These are phyloP conservation scores for Byasa hedistus DNA, from an alignment of 2,888 invertebrate genomes.

Conservation along the genomic window DNA sequence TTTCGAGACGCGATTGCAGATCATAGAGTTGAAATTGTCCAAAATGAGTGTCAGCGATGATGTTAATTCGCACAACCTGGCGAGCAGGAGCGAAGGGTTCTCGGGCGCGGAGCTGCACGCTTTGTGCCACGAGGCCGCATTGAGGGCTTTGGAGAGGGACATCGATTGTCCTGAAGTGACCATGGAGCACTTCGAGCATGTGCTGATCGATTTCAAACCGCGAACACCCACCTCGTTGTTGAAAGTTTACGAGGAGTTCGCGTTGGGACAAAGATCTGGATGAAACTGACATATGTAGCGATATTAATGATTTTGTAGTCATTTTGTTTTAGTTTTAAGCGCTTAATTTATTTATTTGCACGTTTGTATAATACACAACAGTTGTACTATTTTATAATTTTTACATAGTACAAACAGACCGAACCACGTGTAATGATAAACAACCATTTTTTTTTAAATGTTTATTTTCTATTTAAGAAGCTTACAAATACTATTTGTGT, in stretches of 20 bases:
- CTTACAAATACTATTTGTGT: slow-evolving; percentile 20
- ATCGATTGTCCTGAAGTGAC: slow-evolving; percentile 82
- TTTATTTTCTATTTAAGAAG: slow-evolving; percentile 22
- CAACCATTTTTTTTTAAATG: background rate
- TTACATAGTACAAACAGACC: no score
- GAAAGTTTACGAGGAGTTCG: slow-evolving; percentile 85
- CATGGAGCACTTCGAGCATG: slow-evolving; percentile 85
- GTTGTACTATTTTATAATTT: background rate
- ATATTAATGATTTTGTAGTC: background rate
- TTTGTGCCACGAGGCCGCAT: slow-evolving; percentile 94
- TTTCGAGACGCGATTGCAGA: slow-evolving; percentile 86
- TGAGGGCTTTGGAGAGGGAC: slow-evolving; percentile 89
- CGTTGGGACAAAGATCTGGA: slow-evolving; percentile 60
- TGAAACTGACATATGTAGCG: slow-evolving; percentile 32
- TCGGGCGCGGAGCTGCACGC: slow-evolving; percentile 97
- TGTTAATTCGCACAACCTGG: slow-evolving; percentile 84
- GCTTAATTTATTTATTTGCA: background rate
- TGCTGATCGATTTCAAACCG: slow-evolving; percentile 86
- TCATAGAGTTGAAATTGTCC: slow-evolving; percentile 87
- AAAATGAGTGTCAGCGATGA: slow-evolving; percentile 86
- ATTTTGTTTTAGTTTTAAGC: background rate
- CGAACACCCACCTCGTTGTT: slow-evolving; percentile 86
- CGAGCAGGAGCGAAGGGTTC: slow-evolving; percentile 86
- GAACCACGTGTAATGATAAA: no score
- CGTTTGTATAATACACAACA: background rate